Evolutionary conservation across 2,888 invertebrate species (phyloP).

Genomic region (Plagodis pulveraria): DNA sequence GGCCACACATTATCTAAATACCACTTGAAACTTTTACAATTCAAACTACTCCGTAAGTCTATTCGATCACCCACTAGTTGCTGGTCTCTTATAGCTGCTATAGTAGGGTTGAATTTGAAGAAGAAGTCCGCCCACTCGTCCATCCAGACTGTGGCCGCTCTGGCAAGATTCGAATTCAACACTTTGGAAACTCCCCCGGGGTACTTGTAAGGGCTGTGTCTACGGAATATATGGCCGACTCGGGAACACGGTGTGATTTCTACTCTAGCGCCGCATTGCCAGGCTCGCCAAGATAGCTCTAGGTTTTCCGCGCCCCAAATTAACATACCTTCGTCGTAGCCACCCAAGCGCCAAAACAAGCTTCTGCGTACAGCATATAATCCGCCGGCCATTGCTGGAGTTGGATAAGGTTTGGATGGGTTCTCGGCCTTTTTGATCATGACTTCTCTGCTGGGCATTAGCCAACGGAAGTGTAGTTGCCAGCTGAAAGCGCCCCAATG

Average conservation of each 20-base stretch:
- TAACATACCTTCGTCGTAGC: conserved; percentile 89
- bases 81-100: conserved; percentile 82
- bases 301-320: conserved; percentile 99
- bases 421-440: conserved; percentile 86
- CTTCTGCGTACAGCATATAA: conserved; percentile 94
- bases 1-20: conserved; percentile 98
- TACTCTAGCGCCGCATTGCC: conserved; percentile 97
- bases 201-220: conserved; percentile 97
- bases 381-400: conserved; percentile 98
- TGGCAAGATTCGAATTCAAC: conserved; percentile 95
- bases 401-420: conserved; percentile 88
- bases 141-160: conserved; percentile 99
- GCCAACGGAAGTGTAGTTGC: conserved; percentile 97
- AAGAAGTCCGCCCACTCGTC: conserved; percentile 98
- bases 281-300: conserved; percentile 97
- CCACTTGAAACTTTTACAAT: conserved; percentile 96
- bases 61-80: conserved; percentile 88
- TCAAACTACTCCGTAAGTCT: conserved; percentile 87
- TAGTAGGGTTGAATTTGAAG: conserved; percentile 92
- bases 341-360: conserved; percentile 94
- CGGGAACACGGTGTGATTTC: conserved; percentile 97
- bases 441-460: conserved; percentile 89
- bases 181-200: conserved; percentile 95
- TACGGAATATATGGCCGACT: conserved; percentile 96
- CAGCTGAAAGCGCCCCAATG: conserved; percentile 99